Base-by-base conservation (phyloP, 2,888 invertebrate species). In the Ethmia dodecea region DNA sequence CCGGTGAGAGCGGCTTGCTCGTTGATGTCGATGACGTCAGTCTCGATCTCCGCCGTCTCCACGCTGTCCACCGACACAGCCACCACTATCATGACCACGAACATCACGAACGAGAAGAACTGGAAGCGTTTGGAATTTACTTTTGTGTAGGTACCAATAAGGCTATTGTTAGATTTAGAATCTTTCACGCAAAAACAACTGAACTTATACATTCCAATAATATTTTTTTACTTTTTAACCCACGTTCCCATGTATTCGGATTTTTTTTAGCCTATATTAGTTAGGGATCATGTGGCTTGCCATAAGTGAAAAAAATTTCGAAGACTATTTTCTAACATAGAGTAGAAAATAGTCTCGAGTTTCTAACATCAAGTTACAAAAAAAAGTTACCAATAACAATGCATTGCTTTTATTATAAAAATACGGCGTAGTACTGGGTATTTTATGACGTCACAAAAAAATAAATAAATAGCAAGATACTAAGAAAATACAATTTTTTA, bases 1-100 rank as follows among this genome's bases (percentile, higher is more conserved):
- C 79, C 83, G 0, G 77, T 71, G 12, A 66, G 40, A 0, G 58
- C 66, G 0, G 83, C 84, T 28, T 71, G 60, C 14, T 48, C 43
- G 18, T 76, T 70, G 0, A 65, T 37, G 16, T 72, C 61, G 0
- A 38, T 35, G 1, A 40, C 43, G 15, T 4, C 33, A 6, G 40
- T 34, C 10, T 53, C 26, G 0, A 49, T 24, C 0, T 43, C n/a
- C 11, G 5, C 31, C 24, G 13, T 11, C 13, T 13, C 22, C 31
- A 22, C n/a, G 0, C 57, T 48, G 1, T 67, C 68, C 9, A 62
- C 43, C 9, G 53, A 43, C 0, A 52, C 51, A 0, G 79, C 64
- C 0, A 58, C 36, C 6, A 75, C 73, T 43, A 75, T 71, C 69
- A 81, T 56, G 0, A 59, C 38, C 6, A 72, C 43, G 1, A 65